phyloP scores from a whole-genome alignment of 2,113 vertebrate genomes.

The Zingel zingel region DNA sequence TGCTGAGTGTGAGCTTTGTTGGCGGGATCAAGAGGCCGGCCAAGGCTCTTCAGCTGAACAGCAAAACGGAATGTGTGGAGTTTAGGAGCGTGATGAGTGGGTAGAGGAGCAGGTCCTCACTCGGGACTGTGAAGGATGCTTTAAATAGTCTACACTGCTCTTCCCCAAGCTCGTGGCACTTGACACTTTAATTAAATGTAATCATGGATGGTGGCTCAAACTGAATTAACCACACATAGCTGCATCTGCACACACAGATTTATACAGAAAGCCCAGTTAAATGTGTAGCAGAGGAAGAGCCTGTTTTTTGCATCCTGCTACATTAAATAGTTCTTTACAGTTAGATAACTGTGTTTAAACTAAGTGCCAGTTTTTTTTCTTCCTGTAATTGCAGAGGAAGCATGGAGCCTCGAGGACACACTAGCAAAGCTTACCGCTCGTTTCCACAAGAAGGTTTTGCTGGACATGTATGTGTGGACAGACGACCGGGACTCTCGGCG shows the following conservation, averaged over 20 bases:
- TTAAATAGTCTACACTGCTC: slow-evolving; percentile 63
- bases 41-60: slow-evolving; percentile 47
- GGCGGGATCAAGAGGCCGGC: slow-evolving; percentile 48
- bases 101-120: slow-evolving; percentile 55
- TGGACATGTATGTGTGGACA: slow-evolving; percentile 95
- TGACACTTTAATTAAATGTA: slow-evolving; percentile 70
- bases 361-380: background rate
- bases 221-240: slow-evolving; percentile 49
- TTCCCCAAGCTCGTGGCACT: slow-evolving; percentile 45
- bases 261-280: slow-evolving; percentile 14
- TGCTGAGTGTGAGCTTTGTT: slow-evolving; percentile 52
- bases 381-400: slow-evolving; percentile 79
- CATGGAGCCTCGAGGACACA: slow-evolving; percentile 92
- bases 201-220: slow-evolving; percentile 59
- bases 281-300: slow-evolving; percentile 7
- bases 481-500: slow-evolving; percentile 93
- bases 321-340: slow-evolving; percentile 8
- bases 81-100: slow-evolving; percentile 54
- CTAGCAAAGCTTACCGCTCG: slow-evolving; percentile 88
- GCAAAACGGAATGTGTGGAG: slow-evolving; percentile 62
- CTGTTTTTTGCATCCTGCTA: background rate
- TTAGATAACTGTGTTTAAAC: background rate
- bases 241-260: slow-evolving; percentile 58
- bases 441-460: slow-evolving; percentile 91
- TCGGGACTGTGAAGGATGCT: slow-evolving; percentile 57